Conservation (phyloP, 1,140 invertebrate genomes). For the Pinna nobilis region DNA sequence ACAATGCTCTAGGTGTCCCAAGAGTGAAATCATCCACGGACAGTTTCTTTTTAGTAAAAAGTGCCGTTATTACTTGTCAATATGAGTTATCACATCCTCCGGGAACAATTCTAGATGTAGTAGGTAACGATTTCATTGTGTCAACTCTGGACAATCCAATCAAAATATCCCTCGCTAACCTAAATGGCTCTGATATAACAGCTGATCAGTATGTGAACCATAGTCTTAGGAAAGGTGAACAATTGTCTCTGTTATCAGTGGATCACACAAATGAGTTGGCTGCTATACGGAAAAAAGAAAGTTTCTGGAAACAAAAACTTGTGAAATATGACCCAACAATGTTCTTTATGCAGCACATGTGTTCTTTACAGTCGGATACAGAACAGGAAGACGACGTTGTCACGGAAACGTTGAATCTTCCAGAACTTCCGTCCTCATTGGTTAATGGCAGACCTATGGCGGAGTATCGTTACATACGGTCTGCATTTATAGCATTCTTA, state of each 20-base stretch:
- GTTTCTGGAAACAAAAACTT: slow-evolving; percentile 51
- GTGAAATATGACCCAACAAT: slow-evolving; percentile 51
- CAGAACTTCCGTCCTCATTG: background rate
- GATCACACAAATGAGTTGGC: slow-evolving; percentile 29
- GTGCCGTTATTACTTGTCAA: slow-evolving; percentile 25
- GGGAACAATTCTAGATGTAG: slow-evolving; percentile 48
- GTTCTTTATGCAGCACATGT: slow-evolving; percentile 56
- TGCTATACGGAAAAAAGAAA: slow-evolving; percentile 47
- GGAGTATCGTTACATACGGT: slow-evolving; percentile 23
- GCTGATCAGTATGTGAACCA: slow-evolving; percentile 23
- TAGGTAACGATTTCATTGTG: slow-evolving; percentile 50
- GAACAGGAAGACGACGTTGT: slow-evolving; percentile 39
- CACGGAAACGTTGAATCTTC: slow-evolving; percentile 28
- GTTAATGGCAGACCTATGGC: too few species aligned
- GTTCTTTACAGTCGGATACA: slow-evolving; percentile 53
- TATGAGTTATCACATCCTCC: background rate
- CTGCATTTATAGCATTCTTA: slow-evolving; percentile 50
- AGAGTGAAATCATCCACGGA: slow-evolving; percentile 47
- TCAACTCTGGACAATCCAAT: slow-evolving; percentile 36
- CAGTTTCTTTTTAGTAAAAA: slow-evolving; percentile 50
- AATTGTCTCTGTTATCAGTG: slow-evolving; percentile 4
- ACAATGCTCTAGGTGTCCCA: slow-evolving; percentile 52
- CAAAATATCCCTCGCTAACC: slow-evolving; percentile 42
- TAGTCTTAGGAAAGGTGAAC: slow-evolving; percentile 30
- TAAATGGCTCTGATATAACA: slow-evolving; percentile 41